Conservation (phyloP, 2,797 vertebrate genomes). For the Melanotaenia maccullochi region DNA sequence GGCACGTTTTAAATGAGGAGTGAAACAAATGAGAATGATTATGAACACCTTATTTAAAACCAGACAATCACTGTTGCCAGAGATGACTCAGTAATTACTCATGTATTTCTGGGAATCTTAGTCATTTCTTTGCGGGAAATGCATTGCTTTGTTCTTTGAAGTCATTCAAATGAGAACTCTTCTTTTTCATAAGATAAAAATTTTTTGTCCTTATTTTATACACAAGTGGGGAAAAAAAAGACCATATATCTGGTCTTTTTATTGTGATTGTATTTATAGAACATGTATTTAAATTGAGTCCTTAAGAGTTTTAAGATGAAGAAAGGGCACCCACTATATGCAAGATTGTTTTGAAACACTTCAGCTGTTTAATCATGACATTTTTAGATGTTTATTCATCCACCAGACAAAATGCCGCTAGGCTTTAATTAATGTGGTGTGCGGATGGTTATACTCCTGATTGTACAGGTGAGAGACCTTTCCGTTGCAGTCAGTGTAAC, state of each 20-base stretch:
- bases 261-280: neutral
- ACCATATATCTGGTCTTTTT: too few relatives aligned
- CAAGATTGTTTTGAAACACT: neutral
- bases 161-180: neutral
- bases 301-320: neutral
- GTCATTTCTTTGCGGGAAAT: slow-evolving; percentile 72
- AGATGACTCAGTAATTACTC: slow-evolving; percentile 65
- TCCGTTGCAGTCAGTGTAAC: slow-evolving; percentile 99
- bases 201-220: neutral
- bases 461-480: slow-evolving; percentile 93
- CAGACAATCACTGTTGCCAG: slow-evolving; percentile 34
- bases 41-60: slow-evolving; percentile 14
- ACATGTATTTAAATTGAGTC: neutral
- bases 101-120: slow-evolving; percentile 58
- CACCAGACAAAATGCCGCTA: neutral
- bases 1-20: neutral
- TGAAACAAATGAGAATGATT: neutral
- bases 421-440: slow-evolving; percentile 64
- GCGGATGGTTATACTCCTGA: slow-evolving; percentile 74
- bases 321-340: neutral
- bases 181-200: neutral
- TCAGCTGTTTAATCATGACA: neutral
- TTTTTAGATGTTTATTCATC: neutral
- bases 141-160: slow-evolving; percentile 21
- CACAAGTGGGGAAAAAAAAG: neutral